These are phyloP conservation scores for Xestobium rufovillosum DNA, from an alignment of 2,888 invertebrate genomes.

Conservation along the genomic window DNA sequence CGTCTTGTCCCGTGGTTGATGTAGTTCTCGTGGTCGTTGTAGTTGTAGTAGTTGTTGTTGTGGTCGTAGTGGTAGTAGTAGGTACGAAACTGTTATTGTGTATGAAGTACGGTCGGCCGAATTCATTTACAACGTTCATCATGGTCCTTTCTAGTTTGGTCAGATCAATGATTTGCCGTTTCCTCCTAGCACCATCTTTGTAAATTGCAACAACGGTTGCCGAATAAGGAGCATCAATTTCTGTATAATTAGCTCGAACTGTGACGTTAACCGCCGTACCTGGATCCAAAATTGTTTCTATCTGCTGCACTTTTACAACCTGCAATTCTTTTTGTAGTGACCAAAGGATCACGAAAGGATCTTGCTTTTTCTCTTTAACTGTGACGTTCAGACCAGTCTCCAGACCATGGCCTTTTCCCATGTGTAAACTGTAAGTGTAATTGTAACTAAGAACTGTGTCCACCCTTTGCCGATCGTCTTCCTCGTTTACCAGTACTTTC, in stretches of 20 bases:
- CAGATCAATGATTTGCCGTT: constrained; percentile 52
- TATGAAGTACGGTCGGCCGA: constrained; percentile 70
- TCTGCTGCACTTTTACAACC: constrained; percentile 52
- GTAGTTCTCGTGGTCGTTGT: constrained; percentile 45
- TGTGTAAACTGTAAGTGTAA: constrained; percentile 63
- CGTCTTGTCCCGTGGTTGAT: no score
- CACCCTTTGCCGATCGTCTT: constrained; percentile 48
- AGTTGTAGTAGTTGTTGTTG: constrained; percentile 46
- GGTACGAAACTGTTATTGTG: constrained; percentile 71
- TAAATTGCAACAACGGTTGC: constrained; percentile 65
- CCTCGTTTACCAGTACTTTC: constrained; percentile 42
- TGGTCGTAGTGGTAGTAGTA: constrained; percentile 60
- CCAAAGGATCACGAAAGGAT: constrained; percentile 58
- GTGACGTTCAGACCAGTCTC: constrained; percentile 62
- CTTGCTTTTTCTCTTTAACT: constrained; percentile 53
- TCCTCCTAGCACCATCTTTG: constrained; percentile 52
- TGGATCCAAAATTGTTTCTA: constrained; percentile 54
- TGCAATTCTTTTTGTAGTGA: constrained; percentile 49
- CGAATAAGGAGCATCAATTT: constrained; percentile 66
- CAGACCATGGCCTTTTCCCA: constrained; percentile 72
- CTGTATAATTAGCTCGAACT: constrained; percentile 63
- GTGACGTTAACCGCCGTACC: constrained; percentile 83
- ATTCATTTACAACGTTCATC: constrained; percentile 61
- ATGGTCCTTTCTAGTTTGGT: constrained; percentile 59
- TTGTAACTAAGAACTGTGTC: constrained; percentile 68